These are phyloP conservation scores for Glaucopsyche alexis DNA, from an alignment of 2,888 invertebrate genomes.

Conservation along the genomic window DNA sequence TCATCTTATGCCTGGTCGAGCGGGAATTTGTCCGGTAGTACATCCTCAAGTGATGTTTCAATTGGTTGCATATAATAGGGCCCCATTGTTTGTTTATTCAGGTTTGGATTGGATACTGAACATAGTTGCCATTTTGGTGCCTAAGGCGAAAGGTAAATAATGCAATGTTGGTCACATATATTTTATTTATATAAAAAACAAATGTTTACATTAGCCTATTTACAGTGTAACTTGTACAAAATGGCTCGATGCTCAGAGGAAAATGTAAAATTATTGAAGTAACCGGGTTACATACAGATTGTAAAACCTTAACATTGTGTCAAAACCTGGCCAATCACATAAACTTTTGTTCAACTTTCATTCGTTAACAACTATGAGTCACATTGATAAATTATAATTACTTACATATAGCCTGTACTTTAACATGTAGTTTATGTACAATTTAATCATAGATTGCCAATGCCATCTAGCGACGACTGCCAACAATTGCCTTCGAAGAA, in stretches of 20 bases:
- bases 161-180: slow-evolving; percentile 38
- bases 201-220: slow-evolving; percentile 41
- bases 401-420: neutral
- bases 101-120: too few relatives aligned
- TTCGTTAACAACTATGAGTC: too few relatives aligned
- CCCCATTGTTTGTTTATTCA: too few relatives aligned
- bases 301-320: too few relatives aligned
- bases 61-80: too few relatives aligned
- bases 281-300: too few relatives aligned
- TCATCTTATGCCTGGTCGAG: too few relatives aligned
- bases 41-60: too few relatives aligned
- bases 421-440: neutral
- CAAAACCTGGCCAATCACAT: too few relatives aligned
- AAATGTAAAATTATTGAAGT: neutral
- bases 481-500: too few relatives aligned
- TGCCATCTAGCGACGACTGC: neutral
- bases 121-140: neutral
- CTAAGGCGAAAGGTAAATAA: slow-evolving; percentile 32
- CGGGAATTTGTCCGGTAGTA: too few relatives aligned
- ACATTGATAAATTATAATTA: neutral
- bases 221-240: slow-evolving; percentile 34
- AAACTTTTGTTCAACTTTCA: too few relatives aligned
- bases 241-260: neutral
- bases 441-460: neutral
- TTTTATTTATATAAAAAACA: slow-evolving; percentile 44